These are phyloP conservation scores for Caenorhabditis sp. DNA, from an alignment of 2,888 invertebrate genomes.

Conservation along the genomic window DNA sequence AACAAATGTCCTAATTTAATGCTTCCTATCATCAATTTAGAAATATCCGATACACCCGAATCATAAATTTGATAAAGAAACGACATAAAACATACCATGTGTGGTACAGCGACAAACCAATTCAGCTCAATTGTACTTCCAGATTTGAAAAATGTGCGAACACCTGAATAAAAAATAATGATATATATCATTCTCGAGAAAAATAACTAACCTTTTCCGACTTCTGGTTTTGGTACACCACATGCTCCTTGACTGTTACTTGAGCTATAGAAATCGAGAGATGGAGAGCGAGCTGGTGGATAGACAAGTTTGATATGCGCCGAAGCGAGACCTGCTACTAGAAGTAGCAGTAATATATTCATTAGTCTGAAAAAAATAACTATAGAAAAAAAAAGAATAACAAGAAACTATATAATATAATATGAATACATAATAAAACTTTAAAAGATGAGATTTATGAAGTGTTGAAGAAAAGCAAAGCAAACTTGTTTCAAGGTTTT, in stretches of 20 bases:
- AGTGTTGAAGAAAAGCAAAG: neutral
- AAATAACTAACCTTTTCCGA: constrained; percentile 34
- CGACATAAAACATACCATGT: constrained; percentile 78
- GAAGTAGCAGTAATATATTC: constrained; percentile 17
- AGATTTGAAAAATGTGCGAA: constrained; percentile 71
- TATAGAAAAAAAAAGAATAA: neutral
- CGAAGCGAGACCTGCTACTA: constrained; percentile 12
- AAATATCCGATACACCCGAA: no score
- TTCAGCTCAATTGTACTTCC: constrained; percentile 87
- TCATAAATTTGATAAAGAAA: no score
- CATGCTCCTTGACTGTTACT: constrained; percentile 88
- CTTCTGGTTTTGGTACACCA: constrained; percentile 85
- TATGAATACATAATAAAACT: neutral
- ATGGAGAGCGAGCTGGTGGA: constrained; percentile 74
- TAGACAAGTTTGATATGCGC: constrained; percentile 57
- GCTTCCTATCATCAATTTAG: no score
- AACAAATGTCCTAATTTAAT: no score
- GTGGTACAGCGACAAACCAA: constrained; percentile 93
- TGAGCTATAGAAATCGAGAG: constrained; percentile 90
- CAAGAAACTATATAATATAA: neutral
- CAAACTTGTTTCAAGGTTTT: neutral
- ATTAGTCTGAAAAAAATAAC: neutral
- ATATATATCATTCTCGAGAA: neutral
- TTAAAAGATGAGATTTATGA: neutral
- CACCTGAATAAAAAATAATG: constrained; percentile 26